Evolutionary conservation across 2,888 invertebrate species (phyloP).

Genomic region (Thelaira solivaga): DNA sequence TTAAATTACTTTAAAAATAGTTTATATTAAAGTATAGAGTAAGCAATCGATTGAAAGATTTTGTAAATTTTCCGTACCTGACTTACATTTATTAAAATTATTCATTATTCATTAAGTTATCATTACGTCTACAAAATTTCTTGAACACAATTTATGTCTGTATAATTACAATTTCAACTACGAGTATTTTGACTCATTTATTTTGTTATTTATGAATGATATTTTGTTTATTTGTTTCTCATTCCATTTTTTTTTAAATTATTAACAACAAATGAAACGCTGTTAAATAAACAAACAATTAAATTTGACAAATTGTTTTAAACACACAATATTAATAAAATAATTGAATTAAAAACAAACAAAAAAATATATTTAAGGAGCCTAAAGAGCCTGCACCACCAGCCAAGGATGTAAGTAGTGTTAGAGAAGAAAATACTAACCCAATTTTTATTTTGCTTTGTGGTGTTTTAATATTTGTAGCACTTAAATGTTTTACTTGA

Average conservation of each 20-base stretch:
- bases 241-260: constrained; percentile 52
- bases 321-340: constrained; percentile 50
- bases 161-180: no score
- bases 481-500: constrained; percentile 36
- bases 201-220: constrained; percentile 57
- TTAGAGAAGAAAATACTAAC: constrained; percentile 44
- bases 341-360: constrained; percentile 33
- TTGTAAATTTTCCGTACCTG: not conserved
- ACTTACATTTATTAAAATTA: not conserved
- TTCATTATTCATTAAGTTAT: constrained; percentile 50
- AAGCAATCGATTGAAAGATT: not conserved
- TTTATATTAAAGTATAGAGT: no score
- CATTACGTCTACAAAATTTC: constrained; percentile 53
- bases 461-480: constrained; percentile 41
- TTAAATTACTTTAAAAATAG: no score
- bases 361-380: constrained; percentile 67
- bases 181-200: constrained; percentile 33
- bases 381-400: constrained; percentile 67
- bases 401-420: constrained; percentile 75
- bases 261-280: constrained; percentile 54
- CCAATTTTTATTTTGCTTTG: constrained; percentile 47
- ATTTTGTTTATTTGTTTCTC: constrained; percentile 51
- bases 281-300: constrained; percentile 41
- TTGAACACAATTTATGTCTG: constrained; percentile 44
- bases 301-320: constrained; percentile 64